phyloP scores from a whole-genome alignment of 2,797 vertebrate species.

The Pelobates cultripes region DNA sequence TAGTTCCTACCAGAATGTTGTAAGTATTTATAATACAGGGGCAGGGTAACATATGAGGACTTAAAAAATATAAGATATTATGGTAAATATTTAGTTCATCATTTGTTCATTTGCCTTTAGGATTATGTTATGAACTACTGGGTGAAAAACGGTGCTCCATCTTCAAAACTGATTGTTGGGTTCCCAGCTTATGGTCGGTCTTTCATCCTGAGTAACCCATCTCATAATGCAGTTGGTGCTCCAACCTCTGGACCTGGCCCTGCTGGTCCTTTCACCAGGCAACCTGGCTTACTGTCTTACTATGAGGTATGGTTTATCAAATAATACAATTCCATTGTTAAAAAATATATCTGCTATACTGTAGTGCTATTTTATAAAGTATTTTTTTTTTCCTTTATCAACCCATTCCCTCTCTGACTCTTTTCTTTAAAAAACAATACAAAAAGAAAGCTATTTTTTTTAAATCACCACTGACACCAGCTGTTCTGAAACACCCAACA shows the following conservation, averaged over 20 bases:
- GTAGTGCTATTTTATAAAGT: too few species aligned
- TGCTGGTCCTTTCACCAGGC: conserved; percentile 78
- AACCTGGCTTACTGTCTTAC: conserved; percentile 78
- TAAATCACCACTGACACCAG: too few species aligned
- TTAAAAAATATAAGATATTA: too few species aligned
- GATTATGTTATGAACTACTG: conserved; percentile 73
- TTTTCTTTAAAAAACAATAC: too few species aligned
- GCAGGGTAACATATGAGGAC: neutral
- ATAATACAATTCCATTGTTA: too few species aligned
- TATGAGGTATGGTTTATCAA: conserved; percentile 74
- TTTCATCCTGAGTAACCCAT: conserved; percentile 69
- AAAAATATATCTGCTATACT: too few species aligned
- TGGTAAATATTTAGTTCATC: too few species aligned
- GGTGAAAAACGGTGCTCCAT: conserved; percentile 67
- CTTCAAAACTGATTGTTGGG: conserved; percentile 76
- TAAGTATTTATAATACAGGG: conserved; percentile 57
- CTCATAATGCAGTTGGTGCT: conserved; percentile 70
- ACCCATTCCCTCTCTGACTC: too few species aligned
- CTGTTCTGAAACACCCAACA: too few species aligned
- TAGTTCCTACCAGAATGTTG: conserved; percentile 72
- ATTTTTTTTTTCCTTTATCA: neutral
- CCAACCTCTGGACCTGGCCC: conserved; percentile 73
- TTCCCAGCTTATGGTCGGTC: conserved; percentile 78
- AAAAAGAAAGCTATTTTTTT: too few species aligned
- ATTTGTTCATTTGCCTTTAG: conserved; percentile 51